These are phyloP conservation scores for Dicyrtoma fusca DNA, from an alignment of 2,888 invertebrate species.

Conservation along the genomic window DNA sequence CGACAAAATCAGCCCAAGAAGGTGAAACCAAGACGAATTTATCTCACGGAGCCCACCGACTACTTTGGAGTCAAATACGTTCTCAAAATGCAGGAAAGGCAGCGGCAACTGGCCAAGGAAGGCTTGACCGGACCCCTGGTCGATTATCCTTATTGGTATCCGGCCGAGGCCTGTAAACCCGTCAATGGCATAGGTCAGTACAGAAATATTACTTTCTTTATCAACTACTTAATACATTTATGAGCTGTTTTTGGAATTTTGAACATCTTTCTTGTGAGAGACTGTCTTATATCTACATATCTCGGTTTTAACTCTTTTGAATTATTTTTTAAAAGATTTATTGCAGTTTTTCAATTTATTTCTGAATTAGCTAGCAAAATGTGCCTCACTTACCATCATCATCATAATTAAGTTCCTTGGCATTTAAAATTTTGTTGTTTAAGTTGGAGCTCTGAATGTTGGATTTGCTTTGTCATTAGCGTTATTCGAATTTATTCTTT, in stretches of 20 bases:
- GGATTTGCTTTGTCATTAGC: too few relatives aligned
- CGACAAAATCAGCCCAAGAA: neutral
- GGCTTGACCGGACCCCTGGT: neutral
- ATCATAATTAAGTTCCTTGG: neutral
- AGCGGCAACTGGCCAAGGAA: constrained; percentile 18
- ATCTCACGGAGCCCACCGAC: constrained; percentile 31
- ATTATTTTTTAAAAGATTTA: neutral
- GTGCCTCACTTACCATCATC: neutral
- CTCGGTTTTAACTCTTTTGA: neutral
- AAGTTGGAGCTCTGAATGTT: too few relatives aligned
- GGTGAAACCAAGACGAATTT: constrained; percentile 5
- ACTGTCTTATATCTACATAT: too few relatives aligned
- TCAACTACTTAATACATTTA: too few relatives aligned
- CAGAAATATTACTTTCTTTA: neutral
- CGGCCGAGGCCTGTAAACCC: neutral
- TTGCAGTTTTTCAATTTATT: neutral
- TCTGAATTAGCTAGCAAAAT: neutral
- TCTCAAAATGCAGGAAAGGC: constrained; percentile 21
- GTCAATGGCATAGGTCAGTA: constrained; percentile 26
- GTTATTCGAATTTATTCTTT: too few relatives aligned
- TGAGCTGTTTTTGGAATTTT: too few relatives aligned
- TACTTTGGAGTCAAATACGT: constrained; percentile 25
- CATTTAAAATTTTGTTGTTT: too few relatives aligned
- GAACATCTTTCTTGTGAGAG: too few relatives aligned
- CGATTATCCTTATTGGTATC: too few relatives aligned